phyloP scores from a whole-genome alignment of 2,113 vertebrate genomes.

The Pipa parva region DNA sequence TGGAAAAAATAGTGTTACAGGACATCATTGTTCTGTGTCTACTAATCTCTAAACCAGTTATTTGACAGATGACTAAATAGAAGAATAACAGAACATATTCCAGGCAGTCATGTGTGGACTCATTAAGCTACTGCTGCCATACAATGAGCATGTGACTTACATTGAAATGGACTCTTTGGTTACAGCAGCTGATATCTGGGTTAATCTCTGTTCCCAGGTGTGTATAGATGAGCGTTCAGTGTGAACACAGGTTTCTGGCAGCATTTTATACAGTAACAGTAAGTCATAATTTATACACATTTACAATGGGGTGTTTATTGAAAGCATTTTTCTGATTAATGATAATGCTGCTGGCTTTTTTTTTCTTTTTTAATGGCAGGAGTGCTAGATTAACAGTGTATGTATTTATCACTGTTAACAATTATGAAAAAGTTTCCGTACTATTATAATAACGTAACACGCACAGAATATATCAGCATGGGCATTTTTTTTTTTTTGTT shows the following conservation, averaged over 20 bases:
- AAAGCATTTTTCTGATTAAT: slow-evolving; percentile 9
- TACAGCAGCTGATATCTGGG: no score
- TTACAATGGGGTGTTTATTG: slow-evolving; percentile 18
- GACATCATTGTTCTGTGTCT: no score
- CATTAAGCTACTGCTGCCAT: no score
- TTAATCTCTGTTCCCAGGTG: no score
- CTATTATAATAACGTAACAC: neutral
- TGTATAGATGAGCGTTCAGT: no score
- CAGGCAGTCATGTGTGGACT: no score
- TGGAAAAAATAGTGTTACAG: no score
- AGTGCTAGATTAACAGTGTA: slow-evolving; percentile 32
- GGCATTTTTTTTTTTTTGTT: slow-evolving; percentile 53
- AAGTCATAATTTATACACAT: slow-evolving; percentile 8
- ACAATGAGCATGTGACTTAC: no score
- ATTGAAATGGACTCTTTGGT: no score
- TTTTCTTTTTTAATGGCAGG: slow-evolving; percentile 45
- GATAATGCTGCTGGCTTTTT: slow-evolving; percentile 4
- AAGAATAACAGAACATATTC: no score
- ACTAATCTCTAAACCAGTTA: no score
- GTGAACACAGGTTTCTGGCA: neutral
- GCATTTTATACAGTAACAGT: neutral
- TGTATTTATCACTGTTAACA: slow-evolving; percentile 24
- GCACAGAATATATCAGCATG: neutral
- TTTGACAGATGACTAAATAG: no score
- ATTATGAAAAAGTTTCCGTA: neutral